phyloP scores from a whole-genome alignment of 2,888 invertebrate species.

The Fissipunctia ypsillon region DNA sequence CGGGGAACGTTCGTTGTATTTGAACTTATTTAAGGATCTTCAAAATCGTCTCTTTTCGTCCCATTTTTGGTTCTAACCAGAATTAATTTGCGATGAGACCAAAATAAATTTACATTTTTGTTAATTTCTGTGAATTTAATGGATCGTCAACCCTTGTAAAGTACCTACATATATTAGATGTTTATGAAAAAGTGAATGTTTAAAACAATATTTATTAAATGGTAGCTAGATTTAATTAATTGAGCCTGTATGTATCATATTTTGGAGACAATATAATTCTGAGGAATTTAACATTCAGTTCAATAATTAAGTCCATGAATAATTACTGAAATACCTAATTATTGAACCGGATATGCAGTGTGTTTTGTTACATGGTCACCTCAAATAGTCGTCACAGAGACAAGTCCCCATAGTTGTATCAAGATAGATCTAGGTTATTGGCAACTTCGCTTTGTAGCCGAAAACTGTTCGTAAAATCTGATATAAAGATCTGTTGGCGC shows the following conservation, averaged over 20 bases:
- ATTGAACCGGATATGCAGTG: not conserved
- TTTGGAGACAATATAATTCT: not conserved
- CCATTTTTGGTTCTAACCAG: not conserved
- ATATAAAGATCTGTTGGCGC: not conserved
- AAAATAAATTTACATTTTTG: not conserved
- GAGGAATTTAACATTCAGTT: not conserved
- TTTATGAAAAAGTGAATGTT: not conserved
- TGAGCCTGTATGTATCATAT: not conserved
- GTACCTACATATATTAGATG: not conserved
- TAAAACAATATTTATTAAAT: not conserved
- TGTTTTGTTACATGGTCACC: not conserved
- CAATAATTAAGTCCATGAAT: not conserved
- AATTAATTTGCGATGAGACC: conserved; percentile 6
- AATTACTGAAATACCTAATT: not conserved
- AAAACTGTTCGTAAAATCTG: not conserved
- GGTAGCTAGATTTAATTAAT: too few species aligned
- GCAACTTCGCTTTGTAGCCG: not conserved
- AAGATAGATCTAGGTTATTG: not conserved
- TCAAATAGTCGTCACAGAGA: not conserved
- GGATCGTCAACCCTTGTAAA: not conserved
- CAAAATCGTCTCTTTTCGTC: not conserved
- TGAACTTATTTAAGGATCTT: not conserved
- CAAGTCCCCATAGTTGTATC: not conserved
- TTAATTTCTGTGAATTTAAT: not conserved
- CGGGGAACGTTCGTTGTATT: not conserved